Conservation (phyloP, 2,797 vertebrate species). For the Acanthurus tractus region DNA sequence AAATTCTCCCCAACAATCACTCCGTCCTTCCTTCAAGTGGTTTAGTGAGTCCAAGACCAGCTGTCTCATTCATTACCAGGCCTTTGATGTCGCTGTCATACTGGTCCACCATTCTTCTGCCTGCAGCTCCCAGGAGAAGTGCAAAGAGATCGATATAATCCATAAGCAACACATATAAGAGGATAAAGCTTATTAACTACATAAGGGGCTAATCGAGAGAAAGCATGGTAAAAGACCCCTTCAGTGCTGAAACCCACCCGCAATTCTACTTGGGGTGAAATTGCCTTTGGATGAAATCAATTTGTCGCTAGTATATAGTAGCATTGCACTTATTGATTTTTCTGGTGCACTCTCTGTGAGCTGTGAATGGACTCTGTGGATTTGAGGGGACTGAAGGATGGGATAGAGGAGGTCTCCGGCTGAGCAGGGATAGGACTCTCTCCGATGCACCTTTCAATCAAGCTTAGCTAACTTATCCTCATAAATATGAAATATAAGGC, state of each 20-base stretch:
- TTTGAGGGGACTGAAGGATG: constrained; percentile 65
- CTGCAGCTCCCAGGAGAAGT: constrained; percentile 63
- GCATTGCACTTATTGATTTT: constrained; percentile 86
- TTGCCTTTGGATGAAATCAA: constrained; percentile 84
- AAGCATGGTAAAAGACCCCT: constrained; percentile 64
- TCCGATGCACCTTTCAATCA: constrained; percentile 85
- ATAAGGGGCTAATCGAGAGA: constrained; percentile 70
- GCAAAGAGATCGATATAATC: constrained; percentile 78
- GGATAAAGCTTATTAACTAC: constrained; percentile 80
- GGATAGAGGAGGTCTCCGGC: constrained; percentile 66
- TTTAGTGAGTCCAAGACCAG: constrained; percentile 18
- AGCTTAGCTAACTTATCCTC: constrained; percentile 84
- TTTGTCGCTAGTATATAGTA: constrained; percentile 85
- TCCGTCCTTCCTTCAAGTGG: constrained; percentile 29
- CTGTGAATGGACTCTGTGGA: constrained; percentile 76
- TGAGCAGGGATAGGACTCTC: constrained; percentile 80
- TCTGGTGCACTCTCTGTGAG: constrained; percentile 53
- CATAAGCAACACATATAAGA: constrained; percentile 76
- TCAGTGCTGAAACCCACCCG: constrained; percentile 60
- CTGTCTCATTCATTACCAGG: constrained; percentile 59
- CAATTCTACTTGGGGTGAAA: constrained; percentile 70
- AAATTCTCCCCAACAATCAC: constrained; percentile 19
- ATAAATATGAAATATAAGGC: constrained; percentile 81
- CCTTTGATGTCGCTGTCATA: constrained; percentile 74
- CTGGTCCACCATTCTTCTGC: constrained; percentile 61